These are phyloP conservation scores for Plestiodon gilberti DNA, from an alignment of 2,113 vertebrate genomes.

Conservation along the genomic window DNA sequence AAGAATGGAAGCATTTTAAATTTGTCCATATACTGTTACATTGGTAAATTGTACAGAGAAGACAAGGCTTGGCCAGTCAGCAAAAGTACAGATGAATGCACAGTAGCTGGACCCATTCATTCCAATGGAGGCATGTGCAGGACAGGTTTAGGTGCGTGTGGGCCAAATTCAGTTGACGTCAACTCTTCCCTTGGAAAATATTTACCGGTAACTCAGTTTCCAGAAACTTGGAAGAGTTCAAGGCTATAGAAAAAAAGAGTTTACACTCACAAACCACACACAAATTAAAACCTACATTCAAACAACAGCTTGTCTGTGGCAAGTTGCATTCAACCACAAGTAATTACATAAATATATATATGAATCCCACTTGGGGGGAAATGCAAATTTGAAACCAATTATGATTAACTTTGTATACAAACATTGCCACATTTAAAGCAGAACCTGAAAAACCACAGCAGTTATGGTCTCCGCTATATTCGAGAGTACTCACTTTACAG, in stretches of 20 bases:
- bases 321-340: neutral
- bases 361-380: constrained; percentile 16
- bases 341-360: constrained; percentile 12
- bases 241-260: neutral
- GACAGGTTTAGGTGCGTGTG: neutral
- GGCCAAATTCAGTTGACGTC: neutral
- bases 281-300: neutral
- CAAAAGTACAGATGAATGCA: neutral
- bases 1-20: no score
- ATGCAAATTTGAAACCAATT: constrained; percentile 18
- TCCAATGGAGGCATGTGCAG: neutral
- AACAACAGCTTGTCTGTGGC: neutral
- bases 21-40: neutral
- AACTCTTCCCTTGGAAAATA: neutral
- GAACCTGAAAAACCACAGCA: neutral
- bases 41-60: neutral
- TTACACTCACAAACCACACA: neutral
- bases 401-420: neutral
- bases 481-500: constrained; percentile 19
- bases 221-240: neutral
- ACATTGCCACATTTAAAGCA: constrained; percentile 5
- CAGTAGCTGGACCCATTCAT: neutral
- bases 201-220: neutral
- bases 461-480: neutral
- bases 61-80: neutral